Percentiles rank a stretch among this genome's conserved stretches.
Evolutionary conservation across 2,113 vertebrate species (phyloP).

Genomic region (Scopus umbretta): DNA sequence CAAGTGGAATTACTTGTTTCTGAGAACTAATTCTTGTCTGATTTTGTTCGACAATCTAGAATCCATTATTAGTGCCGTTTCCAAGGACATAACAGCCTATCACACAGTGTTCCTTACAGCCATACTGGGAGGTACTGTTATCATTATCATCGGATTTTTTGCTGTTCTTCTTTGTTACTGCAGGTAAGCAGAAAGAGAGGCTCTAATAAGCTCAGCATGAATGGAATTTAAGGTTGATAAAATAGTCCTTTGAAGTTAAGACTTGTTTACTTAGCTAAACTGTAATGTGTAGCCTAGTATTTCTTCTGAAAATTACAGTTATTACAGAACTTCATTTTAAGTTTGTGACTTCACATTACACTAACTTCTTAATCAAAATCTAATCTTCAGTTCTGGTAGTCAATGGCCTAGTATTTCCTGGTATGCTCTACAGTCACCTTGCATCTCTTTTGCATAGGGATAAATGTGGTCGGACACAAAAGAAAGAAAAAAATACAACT

Average conservation of each 20-base stretch:
- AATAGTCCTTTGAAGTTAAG: neutral
- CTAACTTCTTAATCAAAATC: neutral
- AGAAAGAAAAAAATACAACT: constrained; percentile 75
- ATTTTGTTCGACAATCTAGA: constrained; percentile 67
- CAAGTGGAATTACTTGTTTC: neutral
- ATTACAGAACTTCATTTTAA: neutral
- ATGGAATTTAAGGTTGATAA: neutral
- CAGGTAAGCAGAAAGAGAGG: constrained; percentile 75
- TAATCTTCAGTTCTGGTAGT: neutral
- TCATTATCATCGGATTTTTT: constrained; percentile 85
- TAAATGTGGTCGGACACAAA: constrained; percentile 71
- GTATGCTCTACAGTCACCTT: neutral
- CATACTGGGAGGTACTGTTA: constrained; percentile 85
- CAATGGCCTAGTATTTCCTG: neutral
- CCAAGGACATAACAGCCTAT: constrained; percentile 84
- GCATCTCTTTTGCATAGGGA: constrained; percentile 64
- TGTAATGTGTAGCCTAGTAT: neutral
- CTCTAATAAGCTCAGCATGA: neutral
- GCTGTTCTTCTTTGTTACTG: constrained; percentile 90
- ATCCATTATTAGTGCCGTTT: constrained; percentile 72
- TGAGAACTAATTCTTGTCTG: neutral
- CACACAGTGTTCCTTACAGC: constrained; percentile 88
- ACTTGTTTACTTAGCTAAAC: neutral
- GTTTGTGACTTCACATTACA: neutral
- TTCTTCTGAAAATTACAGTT: neutral